Base-by-base conservation (phyloP, 2,113 vertebrate species). In the Pantherophis guttatus region DNA sequence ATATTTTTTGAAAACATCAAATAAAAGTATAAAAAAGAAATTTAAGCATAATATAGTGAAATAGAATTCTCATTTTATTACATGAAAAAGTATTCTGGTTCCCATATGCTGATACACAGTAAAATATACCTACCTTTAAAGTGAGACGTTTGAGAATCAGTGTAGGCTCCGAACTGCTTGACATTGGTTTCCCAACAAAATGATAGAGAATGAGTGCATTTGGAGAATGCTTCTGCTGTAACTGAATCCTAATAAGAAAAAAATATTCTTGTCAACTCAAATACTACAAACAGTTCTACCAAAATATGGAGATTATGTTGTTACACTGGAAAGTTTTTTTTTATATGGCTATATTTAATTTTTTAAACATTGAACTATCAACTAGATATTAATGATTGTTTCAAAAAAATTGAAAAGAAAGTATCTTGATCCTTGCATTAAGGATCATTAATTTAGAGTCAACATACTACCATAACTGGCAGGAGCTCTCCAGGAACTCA, bases 121-220 rank as follows among this genome's bases (percentile, higher is more conserved):
- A 33, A 90, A 90, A 23, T 52, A 29, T 8, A 10, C 81, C 0
- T 98, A 99, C 99, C 98, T 99, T 99, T 44, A 99, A 97, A 88
- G 98, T 99, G 85, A 99, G 98, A 81, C 99, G 98, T 94, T 99
- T 99, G 96, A 99, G 99, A 92, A 99, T 98, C 93, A 99, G 86
- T 85, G 99, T 98, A 0, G 99, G 98, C 89, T 99, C 99, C 7
- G 99, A 98, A 93, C 99, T 99, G 90, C 98, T 98, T 44, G 99
- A 99, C 94, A 98, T 96, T 13, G 99, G 98, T 39, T 97, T 98
- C 86, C 99, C 99, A 94, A 99, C 99, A 96, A 99, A 99, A 96
- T 99, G 99, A 95, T 99, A 99, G 17, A 99, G 98, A 95, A 99
- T 99, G 70, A 99, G 97, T 0, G 98, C 98, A 96, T 98, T 99